Evolutionary conservation across 2,888 invertebrate genomes (phyloP), one percentile per base, ranked within the genome.

Genomic region (Cacoxenus indagator): DNA sequence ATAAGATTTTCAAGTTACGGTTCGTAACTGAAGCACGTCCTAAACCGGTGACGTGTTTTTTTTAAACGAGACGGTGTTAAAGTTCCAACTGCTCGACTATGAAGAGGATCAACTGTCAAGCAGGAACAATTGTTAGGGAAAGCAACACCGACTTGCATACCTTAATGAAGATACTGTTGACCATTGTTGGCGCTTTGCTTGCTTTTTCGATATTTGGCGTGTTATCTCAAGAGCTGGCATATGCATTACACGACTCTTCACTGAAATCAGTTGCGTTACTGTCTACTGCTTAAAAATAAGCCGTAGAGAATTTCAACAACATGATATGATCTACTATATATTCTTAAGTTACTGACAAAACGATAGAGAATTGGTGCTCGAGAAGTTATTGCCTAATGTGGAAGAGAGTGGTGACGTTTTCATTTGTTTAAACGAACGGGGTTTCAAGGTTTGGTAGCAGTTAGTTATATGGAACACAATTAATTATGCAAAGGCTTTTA

Each of bases 311-410:
- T 55, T 81, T 84, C n/a, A 76, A 77, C 26, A 77, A 73, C 4
- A 67, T 82, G 0, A 77, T 57, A 73, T 80, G 73, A 87, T 90
- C 19, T 93, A 92, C 76, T 93, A 93, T 71, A 91, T 92, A 0
- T 93, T 93, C 76, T 91, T 93, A 0, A 92, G 92, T 0, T 93
- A 93, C 75, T 92, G 91, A 78, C 91, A 92, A 61, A 90, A 90
- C 48, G 92, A 93, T 77, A 86, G 91, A 0, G 84, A 88, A 0
- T 93, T 93, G 92, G 91, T 93, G 2, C 80, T 92, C 61, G 90
- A 92, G 24, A 88, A 91, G 9, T 87, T 93, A 0, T 82, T 93
- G 14, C 92, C 92, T 0, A 90, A 91, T 62, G 87, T 93, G 8
- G 93, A 93, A 83, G 87, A 85, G 0, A 88, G 90, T 4, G 89